These are phyloP conservation scores for Bicyclus anynana DNA, from an alignment of 1,140 invertebrate species.

Conservation along the genomic window DNA sequence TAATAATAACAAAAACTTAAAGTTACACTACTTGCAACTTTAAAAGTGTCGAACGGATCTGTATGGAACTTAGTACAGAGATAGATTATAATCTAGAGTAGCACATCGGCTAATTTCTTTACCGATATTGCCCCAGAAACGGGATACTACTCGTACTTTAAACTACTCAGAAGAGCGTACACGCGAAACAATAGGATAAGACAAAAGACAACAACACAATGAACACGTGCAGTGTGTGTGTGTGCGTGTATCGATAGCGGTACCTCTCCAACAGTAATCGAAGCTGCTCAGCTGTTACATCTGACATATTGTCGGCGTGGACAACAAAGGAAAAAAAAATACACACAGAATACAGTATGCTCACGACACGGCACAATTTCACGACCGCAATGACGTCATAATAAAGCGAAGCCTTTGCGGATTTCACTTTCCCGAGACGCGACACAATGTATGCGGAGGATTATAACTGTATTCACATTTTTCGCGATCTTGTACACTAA, in stretches of 20 bases:
- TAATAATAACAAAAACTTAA: too few species aligned
- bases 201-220: background rate
- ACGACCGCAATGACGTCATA: slow-evolving; percentile 29
- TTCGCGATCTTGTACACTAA: background rate
- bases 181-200: slow-evolving; percentile 1
- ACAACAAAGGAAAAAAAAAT: slow-evolving; percentile 25
- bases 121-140: too few species aligned
- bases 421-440: slow-evolving; percentile 27
- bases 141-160: background rate
- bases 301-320: slow-evolving; percentile 28
- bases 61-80: too few species aligned
- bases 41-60: too few species aligned
- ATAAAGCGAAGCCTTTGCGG: slow-evolving; percentile 15
- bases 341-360: slow-evolving; percentile 19
- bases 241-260: slow-evolving; percentile 1
- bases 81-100: too few species aligned
- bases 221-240: too few species aligned
- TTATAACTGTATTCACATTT: background rate
- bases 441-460: slow-evolving; percentile 15
- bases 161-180: background rate
- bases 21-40: too few species aligned
- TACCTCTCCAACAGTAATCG: slow-evolving; percentile 34
- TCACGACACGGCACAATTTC: slow-evolving; percentile 21
- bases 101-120: too few species aligned
- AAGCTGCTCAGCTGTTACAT: slow-evolving; percentile 33